Evolutionary conservation across 2,888 invertebrate species (phyloP).

Genomic region (Lithophane leautieri): DNA sequence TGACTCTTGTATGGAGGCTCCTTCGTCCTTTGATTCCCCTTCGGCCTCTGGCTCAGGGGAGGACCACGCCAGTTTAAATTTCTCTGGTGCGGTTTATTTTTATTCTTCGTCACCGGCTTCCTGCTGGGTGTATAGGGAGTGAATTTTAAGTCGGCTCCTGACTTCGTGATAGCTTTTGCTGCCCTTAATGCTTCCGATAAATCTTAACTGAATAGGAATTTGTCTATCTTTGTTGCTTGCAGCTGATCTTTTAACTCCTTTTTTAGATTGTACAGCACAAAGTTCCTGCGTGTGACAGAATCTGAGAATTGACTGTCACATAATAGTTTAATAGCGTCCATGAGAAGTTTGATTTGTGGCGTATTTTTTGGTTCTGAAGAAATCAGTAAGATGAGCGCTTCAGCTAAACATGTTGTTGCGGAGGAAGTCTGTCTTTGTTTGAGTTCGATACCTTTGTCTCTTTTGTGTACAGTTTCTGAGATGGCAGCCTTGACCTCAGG

Average conservation of each 20-base stretch:
- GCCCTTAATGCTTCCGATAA: no score
- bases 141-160: no score
- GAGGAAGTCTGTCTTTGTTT: not conserved
- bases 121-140: no score
- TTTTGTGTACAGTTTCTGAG: not conserved
- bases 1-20: no score
- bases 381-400: not conserved
- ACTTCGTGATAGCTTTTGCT: no score
- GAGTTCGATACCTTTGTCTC: not conserved
- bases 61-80: no score
- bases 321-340: not conserved
- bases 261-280: constrained; percentile 5
- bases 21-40: no score
- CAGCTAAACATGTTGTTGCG: not conserved
- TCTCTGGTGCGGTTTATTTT: no score
- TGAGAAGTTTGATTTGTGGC: not conserved
- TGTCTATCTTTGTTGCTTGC: no score
- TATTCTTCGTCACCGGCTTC: no score
- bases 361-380: not conserved
- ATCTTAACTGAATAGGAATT: no score
- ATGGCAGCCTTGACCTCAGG: not conserved
- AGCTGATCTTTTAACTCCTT: not conserved
- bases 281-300: not conserved
- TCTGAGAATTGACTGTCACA: not conserved
- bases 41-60: no score